These are phyloP conservation scores for Troilus luridus DNA, from an alignment of 2,888 invertebrate genomes.

Conservation along the genomic window DNA sequence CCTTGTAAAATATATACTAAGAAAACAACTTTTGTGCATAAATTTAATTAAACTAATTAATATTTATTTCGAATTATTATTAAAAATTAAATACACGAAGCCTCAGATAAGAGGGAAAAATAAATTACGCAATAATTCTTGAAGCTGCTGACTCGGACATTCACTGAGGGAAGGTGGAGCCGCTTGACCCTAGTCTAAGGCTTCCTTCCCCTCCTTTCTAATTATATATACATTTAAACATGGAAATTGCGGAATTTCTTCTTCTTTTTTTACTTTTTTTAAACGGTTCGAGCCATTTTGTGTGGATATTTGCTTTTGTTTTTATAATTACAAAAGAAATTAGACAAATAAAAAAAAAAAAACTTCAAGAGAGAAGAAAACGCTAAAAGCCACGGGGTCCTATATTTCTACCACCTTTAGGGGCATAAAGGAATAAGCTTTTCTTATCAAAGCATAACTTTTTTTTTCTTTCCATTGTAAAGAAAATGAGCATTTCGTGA, in stretches of 20 bases:
- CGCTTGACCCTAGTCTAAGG: constrained; percentile 22
- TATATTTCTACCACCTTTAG: background rate
- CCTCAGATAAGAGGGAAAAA: background rate
- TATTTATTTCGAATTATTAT: background rate
- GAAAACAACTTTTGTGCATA: background rate
- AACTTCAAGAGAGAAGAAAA: background rate
- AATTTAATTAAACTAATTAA: background rate
- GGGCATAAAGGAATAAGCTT: background rate
- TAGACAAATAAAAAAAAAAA: constrained; percentile 37
- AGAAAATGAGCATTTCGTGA: background rate
- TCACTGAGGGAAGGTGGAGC: background rate
- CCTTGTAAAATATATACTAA: no score
- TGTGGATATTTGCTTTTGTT: constrained; percentile 16
- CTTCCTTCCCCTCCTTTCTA: background rate
- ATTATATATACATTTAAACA: constrained; percentile 43
- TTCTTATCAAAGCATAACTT: background rate
- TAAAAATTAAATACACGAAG: background rate
- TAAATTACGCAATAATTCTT: constrained; percentile 14
- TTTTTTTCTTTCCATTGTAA: background rate
- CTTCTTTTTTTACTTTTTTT: background rate
- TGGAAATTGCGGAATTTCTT: constrained; percentile 1
- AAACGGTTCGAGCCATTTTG: background rate
- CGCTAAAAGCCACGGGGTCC: background rate
- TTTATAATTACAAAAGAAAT: constrained; percentile 35
- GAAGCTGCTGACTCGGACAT: constrained; percentile 9